Percentiles rank a stretch among this genome's conserved stretches.
phyloP scores from a whole-genome alignment of 92 coral and sea anemone genomes.

The Pocillopora meandrina region DNA sequence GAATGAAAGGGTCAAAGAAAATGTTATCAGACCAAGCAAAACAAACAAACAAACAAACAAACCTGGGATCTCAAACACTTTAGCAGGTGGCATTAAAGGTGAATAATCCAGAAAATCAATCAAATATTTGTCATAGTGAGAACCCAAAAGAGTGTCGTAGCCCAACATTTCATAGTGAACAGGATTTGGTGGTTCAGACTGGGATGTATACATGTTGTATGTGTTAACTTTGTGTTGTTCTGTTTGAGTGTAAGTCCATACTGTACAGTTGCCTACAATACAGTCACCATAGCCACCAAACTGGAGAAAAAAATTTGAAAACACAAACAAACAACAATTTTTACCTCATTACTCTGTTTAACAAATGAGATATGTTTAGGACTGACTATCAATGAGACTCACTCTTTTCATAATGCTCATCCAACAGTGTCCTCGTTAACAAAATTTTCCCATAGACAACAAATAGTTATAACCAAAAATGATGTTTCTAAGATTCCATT shows the following conservation, averaged over 20 bases:
- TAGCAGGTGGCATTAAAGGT: slow-evolving; percentile 55
- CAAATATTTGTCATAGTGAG: slow-evolving; percentile 94
- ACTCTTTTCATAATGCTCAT: too few species aligned
- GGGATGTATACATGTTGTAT: slow-evolving; percentile 72
- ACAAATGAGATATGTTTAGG: too few species aligned
- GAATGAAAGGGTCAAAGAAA: too few species aligned
- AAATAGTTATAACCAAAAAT: too few species aligned
- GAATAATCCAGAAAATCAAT: slow-evolving; percentile 68
- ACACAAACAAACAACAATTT: neutral
- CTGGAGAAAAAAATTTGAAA: neutral
- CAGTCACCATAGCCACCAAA: slow-evolving; percentile 59
- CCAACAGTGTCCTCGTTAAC: too few species aligned
- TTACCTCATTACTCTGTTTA: too few species aligned
- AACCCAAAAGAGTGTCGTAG: slow-evolving; percentile 84
- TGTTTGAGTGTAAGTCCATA: slow-evolving; percentile 51
- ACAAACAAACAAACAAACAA: neutral
- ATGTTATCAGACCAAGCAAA: neutral
- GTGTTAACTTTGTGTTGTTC: slow-evolving; percentile 79
- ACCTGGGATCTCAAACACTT: slow-evolving; percentile 79
- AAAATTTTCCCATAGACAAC: too few species aligned
- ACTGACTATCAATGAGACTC: too few species aligned
- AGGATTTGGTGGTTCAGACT: slow-evolving; percentile 46
- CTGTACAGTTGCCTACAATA: slow-evolving; percentile 55
- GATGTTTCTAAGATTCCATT: too few species aligned
- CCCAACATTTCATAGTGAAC: slow-evolving; percentile 96